Evolutionary conservation across 2,113 vertebrate species (phyloP).

Genomic region (Tamias sibiricus): DNA sequence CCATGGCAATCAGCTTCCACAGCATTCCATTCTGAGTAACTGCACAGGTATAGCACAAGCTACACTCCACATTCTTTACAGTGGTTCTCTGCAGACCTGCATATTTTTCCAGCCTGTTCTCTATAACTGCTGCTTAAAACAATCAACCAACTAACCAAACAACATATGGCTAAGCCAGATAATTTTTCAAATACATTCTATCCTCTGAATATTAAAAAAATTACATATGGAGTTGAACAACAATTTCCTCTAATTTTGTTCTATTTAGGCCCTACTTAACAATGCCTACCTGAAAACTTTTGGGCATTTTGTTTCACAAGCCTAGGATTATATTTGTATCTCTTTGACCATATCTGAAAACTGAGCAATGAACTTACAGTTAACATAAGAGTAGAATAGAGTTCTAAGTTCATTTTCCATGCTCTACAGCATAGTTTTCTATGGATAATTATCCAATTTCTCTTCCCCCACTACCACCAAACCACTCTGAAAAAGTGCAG

Average conservation of each 20-base stretch:
- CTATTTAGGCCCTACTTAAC: neutral
- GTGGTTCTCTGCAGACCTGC: neutral
- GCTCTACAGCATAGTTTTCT: neutral
- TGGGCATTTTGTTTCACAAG: constrained; percentile 43
- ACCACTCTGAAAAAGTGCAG: neutral
- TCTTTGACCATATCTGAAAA: constrained; percentile 14
- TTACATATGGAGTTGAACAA: neutral
- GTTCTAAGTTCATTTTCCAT: neutral
- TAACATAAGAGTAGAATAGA: constrained; percentile 31
- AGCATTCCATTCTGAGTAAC: constrained; percentile 65
- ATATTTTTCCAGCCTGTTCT: constrained; percentile 5
- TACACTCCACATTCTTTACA: neutral
- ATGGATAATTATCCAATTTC: neutral
- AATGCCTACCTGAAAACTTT: constrained; percentile 5
- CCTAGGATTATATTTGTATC: neutral
- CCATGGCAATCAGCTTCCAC: constrained; percentile 73
- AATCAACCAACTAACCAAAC: neutral
- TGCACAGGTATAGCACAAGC: constrained; percentile 60
- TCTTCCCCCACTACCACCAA: neutral
- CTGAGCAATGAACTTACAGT: constrained; percentile 27
- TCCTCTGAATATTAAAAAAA: neutral
- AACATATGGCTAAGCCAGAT: neutral
- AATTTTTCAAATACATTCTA: constrained; percentile 36
- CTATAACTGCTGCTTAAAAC: constrained; percentile 24
- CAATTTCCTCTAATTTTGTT: neutral